A percentile compares a stretch with the other conserved stretches of the same genome.
These are phyloP conservation scores for Autographa pulchrina DNA, from an alignment of 2,888 invertebrate genomes.

Conservation along the genomic window DNA sequence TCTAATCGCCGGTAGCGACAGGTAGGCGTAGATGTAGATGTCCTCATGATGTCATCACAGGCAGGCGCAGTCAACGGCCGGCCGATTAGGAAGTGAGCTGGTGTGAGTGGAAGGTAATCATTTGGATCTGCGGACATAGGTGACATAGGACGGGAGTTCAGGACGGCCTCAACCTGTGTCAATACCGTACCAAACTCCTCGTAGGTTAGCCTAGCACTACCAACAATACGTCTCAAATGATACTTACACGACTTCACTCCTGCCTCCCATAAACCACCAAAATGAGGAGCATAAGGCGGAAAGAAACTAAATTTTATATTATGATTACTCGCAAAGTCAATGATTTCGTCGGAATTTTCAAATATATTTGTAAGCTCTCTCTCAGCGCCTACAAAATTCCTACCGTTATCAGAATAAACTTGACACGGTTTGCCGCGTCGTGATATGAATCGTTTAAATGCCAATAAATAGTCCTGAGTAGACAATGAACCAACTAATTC, in stretches of 20 bases:
- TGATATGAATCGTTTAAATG: not conserved
- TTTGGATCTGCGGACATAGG: too few species aligned
- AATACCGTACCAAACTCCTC: too few species aligned
- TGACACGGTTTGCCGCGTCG: not conserved
- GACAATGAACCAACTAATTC: too few species aligned
- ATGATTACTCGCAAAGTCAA: too few species aligned
- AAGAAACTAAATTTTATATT: too few species aligned
- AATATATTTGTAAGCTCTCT: not conserved
- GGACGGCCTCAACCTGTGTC: too few species aligned
- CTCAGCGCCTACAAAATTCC: not conserved
- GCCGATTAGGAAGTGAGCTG: too few species aligned
- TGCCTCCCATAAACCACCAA: too few species aligned
- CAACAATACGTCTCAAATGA: not conserved
- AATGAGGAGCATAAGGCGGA: too few species aligned
- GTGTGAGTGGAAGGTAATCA: too few species aligned
- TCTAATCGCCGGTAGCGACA: slow-evolving; percentile 5
- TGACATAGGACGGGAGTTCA: too few species aligned
- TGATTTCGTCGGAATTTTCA: not conserved
- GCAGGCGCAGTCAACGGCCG: not conserved
- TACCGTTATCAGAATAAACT: not conserved
- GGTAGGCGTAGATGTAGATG: not conserved
- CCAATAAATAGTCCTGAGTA: not conserved
- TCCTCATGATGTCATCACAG: not conserved
- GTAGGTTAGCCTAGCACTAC: not conserved
- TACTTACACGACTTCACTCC: too few species aligned